Conservation (phyloP, 2,797 vertebrate genomes). For the Cyclopterus lumpus region DNA sequence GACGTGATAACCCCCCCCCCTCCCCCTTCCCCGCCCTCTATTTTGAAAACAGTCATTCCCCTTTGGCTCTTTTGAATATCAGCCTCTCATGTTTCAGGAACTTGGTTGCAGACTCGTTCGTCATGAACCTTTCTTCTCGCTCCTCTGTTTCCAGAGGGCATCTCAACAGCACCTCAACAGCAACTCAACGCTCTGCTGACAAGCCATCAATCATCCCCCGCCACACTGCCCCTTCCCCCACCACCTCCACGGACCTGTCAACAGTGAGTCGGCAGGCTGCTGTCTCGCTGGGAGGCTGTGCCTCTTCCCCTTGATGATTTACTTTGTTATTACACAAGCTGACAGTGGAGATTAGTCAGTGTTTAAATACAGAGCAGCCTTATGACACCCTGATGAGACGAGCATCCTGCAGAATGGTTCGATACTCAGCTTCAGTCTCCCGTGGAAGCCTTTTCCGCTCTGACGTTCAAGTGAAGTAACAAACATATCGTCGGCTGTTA, state of each 20-base stretch:
- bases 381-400: constrained; percentile 50
- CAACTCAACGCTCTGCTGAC: constrained; percentile 45
- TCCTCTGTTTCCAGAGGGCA: constrained; percentile 44
- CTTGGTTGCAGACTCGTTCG: constrained; percentile 35
- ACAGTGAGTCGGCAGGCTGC: constrained; percentile 44
- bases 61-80: not conserved
- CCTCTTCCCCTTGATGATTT: constrained; percentile 57
- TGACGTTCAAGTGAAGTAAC: constrained; percentile 26
- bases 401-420: constrained; percentile 16
- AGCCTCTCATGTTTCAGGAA: constrained; percentile 30
- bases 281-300: constrained; percentile 33
- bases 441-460: constrained; percentile 29
- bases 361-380: constrained; percentile 60
- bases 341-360: constrained; percentile 67
- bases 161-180: constrained; percentile 72
- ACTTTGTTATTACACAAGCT: constrained; percentile 63
- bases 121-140: constrained; percentile 55
- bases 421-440: constrained; percentile 36
- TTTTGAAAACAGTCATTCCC: constrained; percentile 4
- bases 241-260: constrained; percentile 58
- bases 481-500: constrained; percentile 37
- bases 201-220: constrained; percentile 66
- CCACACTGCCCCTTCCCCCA: constrained; percentile 26
- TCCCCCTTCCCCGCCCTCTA: not conserved
- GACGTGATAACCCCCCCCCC: not conserved